Percentiles rank a stretch among this genome's conserved stretches.
These are phyloP conservation scores for Aplidium turbinatum DNA, from an alignment of 23 tunicate genomes.

Conservation along the genomic window DNA sequence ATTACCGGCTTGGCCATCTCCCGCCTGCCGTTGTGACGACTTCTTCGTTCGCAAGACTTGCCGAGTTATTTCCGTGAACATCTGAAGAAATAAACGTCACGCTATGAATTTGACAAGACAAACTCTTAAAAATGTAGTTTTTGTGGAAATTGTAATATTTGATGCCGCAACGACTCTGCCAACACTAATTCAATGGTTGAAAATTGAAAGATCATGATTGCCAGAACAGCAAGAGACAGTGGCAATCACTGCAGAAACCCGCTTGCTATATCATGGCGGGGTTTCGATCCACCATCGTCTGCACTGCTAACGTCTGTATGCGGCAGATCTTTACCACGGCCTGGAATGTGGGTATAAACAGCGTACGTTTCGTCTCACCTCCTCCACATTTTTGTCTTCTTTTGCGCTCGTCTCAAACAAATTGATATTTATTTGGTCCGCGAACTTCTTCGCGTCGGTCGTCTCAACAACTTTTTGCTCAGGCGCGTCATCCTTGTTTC, in stretches of 20 bases:
- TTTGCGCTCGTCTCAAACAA: conserved; percentile 98
- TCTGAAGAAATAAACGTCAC: conserved; percentile 59
- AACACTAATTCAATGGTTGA: too few species aligned
- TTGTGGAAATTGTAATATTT: too few species aligned
- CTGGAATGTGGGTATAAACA: neutral
- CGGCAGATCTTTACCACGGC: neutral
- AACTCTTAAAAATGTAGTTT: too few species aligned
- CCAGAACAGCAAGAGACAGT: too few species aligned
- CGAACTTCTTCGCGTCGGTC: conserved; percentile 85
- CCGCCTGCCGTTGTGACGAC: conserved; percentile 39
- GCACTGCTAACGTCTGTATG: too few species aligned
- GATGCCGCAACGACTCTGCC: too few species aligned
- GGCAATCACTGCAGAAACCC: too few species aligned
- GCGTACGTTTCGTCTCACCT: conserved; percentile 64
- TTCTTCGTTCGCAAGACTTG: conserved; percentile 87
- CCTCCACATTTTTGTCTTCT: conserved; percentile 96
- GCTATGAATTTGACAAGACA: too few species aligned
- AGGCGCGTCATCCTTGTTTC: conserved; percentile 90
- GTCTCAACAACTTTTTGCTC: conserved; percentile 92
- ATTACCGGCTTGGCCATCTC: conserved; percentile 37
- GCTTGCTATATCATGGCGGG: too few species aligned
- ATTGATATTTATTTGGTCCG: conserved; percentile 72
- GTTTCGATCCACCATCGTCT: too few species aligned
- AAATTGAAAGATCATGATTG: too few species aligned
- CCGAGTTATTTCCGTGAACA: conserved; percentile 98